These are phyloP conservation scores for Zaprionus kolodkinae DNA, from an alignment of 1,140 invertebrate species.

Conservation along the genomic window DNA sequence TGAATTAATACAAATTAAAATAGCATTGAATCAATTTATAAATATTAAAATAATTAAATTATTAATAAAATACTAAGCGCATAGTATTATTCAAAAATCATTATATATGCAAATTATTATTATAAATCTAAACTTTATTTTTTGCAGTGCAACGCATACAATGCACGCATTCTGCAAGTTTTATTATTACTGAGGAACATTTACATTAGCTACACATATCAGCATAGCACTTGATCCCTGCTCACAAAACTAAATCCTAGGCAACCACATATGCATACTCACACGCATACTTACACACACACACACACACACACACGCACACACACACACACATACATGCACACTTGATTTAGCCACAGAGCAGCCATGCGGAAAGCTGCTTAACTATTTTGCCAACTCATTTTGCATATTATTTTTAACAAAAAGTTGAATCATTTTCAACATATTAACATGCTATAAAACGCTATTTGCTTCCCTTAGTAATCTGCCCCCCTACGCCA, in stretches of 20 bases:
- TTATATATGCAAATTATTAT: no score
- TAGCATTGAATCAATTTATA: no score
- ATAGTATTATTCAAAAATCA: no score
- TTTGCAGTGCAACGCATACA: conserved; percentile 8
- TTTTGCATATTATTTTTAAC: conserved; percentile 69
- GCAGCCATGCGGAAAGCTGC: conserved; percentile 61
- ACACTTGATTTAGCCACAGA: conserved; percentile 50
- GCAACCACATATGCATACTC: neutral
- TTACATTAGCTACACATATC: conserved; percentile 37
- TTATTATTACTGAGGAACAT: conserved; percentile 22
- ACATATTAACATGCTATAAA: conserved; percentile 55
- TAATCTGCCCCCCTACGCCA: neutral
- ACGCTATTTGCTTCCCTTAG: conserved; percentile 16
- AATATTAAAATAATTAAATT: no score
- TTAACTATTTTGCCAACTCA: conserved; percentile 68
- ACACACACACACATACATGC: neutral
- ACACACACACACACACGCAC: neutral
- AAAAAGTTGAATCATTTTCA: conserved; percentile 68
- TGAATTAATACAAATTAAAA: no score
- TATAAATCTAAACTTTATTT: no score
- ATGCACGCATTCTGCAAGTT: conserved; percentile 16
- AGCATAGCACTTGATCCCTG: conserved; percentile 27
- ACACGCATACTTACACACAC: conserved; percentile 6
- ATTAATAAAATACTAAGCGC: no score
- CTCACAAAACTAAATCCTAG: conserved; percentile 27